A percentile compares a stretch with the other conserved stretches of the same genome.
phyloP scores from a whole-genome alignment of 2,888 invertebrate genomes.

The Latrodectus elegans region DNA sequence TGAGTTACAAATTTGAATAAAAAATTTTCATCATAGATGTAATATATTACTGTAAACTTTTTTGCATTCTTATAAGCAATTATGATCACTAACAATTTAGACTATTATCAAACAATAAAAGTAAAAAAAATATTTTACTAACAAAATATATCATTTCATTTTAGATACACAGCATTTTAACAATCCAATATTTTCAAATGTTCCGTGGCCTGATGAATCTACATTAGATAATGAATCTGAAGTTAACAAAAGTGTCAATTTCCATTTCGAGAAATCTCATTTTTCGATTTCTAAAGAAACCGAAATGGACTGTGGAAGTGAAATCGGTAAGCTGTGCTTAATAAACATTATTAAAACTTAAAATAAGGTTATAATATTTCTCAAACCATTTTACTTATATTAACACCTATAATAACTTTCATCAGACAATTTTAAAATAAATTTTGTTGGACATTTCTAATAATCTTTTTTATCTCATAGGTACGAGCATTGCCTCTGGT shows the following conservation, averaged over 20 bases:
- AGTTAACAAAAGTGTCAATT: slow-evolving; percentile 19
- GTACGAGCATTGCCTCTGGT: slow-evolving; percentile 55
- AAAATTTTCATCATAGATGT: no score
- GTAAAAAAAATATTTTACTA: background rate
- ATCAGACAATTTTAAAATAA: background rate
- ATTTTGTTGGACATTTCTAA: background rate
- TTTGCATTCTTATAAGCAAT: no score
- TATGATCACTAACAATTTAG: no score
- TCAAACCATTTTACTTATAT: background rate
- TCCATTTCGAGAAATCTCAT: slow-evolving; percentile 44
- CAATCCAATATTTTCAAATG: slow-evolving; percentile 57
- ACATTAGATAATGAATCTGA: slow-evolving; percentile 32
- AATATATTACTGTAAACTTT: no score
- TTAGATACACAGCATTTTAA: slow-evolving; percentile 56
- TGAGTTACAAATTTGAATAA: no score
- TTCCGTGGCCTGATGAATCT: slow-evolving; percentile 50
- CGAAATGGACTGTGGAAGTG: slow-evolving; percentile 45
- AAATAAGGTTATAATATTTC: background rate
- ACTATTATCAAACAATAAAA: no score
- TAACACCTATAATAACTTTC: background rate
- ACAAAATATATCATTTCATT: background rate
- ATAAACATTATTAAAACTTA: background rate
- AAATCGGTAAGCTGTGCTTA: slow-evolving; percentile 32
- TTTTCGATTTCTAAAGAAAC: slow-evolving; percentile 32
- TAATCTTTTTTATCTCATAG: slow-evolving; percentile 20